Evolutionary conservation across 2,113 vertebrate species (phyloP), one percentile per base, ranked within the genome.

Genomic region (Dicerorhinus sumatrensis): DNA sequence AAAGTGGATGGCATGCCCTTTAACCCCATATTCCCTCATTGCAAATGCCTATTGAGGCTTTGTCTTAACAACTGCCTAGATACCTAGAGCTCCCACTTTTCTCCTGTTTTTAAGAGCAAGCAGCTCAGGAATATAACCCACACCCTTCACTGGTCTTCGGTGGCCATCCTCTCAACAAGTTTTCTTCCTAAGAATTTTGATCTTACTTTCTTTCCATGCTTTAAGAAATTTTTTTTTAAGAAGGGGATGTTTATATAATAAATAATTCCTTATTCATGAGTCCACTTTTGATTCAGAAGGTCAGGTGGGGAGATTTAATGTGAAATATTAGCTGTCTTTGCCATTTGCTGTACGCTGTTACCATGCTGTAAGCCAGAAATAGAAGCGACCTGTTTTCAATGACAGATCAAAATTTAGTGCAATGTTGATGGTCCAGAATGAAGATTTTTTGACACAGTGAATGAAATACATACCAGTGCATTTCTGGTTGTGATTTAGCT

Each of bases 401-500:
- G 98, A 97, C 98, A 96, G 96, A 97, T 97, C 95, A 97, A 98
- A 98, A 99, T 99, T 98, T 98, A 98, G 98, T 98, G 95, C 92
- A 84, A 17, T 81, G 97, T 91, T 98, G 98, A 98, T 98, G 93
- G 98, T 97, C 97, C 98, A 97, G 97, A 98, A 98, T 97, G 95
- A 98, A 98, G 98, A 97, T 97, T 98, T 97, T 98, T 94, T 98
- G 98, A 97, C 98, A 96, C 77, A 96, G 89, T 36, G 56, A 95
- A 91, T 98, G 97, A 99, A 99, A 97, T 98, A 98, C 95, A 93
- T 95, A 89, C 97, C 98, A 87, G 96, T 94, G 90, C 63, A 91
- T 85, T 98, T 98, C 97, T 98, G 96, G 97, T 97, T 98, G 98
- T 98, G 98, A 98, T 98, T 99, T 98, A 98, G 97, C 94, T 97